phyloP scores from a whole-genome alignment of 1,140 invertebrate genomes.

The Bombus polaris region DNA sequence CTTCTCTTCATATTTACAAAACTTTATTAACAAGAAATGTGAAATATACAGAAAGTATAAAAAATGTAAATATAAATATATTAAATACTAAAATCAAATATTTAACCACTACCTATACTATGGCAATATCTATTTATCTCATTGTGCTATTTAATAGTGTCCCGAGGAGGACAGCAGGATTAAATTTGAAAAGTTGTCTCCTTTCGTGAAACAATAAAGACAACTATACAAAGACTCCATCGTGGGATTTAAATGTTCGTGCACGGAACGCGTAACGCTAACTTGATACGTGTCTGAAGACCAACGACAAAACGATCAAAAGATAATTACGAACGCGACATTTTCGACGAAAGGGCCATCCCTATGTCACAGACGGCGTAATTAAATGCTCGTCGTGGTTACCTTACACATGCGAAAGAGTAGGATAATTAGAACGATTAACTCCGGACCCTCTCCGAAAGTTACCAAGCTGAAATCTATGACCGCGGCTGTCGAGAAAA shows the following conservation, averaged over 20 bases:
- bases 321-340: conserved; percentile 37
- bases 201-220: not conserved
- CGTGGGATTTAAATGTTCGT: not conserved
- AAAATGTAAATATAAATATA: not conserved
- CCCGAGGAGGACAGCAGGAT: not conserved
- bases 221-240: not conserved
- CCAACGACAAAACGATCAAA: conserved; percentile 7
- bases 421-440: conserved; percentile 52
- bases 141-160: not conserved
- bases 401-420: conserved; percentile 15
- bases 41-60: not conserved
- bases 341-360: conserved; percentile 17
- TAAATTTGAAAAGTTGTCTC: too few species aligned
- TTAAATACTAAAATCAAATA: not conserved
- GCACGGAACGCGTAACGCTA: not conserved
- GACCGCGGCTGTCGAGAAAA: not conserved
- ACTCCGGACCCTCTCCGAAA: conserved; percentile 15
- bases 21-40: too few species aligned
- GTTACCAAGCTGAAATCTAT: conserved; percentile 10
- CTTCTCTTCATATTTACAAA: too few species aligned
- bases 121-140: not conserved
- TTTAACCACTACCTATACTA: not conserved
- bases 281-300: not conserved
- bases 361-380: conserved; percentile 36
- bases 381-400: conserved; percentile 45